Evolutionary conservation across 1,140 invertebrate genomes (phyloP), one percentile per base, ranked within the genome.

Genomic region (Papilio glaucus): DNA sequence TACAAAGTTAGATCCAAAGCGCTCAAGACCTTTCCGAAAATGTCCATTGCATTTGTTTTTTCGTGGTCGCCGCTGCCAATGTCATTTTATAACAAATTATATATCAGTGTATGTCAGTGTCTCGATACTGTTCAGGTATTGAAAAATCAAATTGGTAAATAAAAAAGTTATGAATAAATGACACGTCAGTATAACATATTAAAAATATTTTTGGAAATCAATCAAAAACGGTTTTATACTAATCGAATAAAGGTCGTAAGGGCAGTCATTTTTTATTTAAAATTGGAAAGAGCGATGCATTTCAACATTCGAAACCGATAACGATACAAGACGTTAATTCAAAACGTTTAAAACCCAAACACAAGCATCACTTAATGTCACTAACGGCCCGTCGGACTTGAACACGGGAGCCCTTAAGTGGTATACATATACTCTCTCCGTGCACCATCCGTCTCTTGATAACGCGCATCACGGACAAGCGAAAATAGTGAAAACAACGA

Each of bases 321-420:
- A 24, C 21, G 49, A 57, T 57, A 57, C 10, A 57, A 57, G 12
- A 57, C 49, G 29, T 65, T 38, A 65, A 38, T 65, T 38, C 18
- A 39, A 65, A 65, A 41, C 62, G 18, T 65, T 65, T 65, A 65
- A n/a, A 38, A 3, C 2, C 2, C n/a, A 21, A 65, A 39, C 15
- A 37, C 7, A 65, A 37, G 18, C 33, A 38, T 65, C 37, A 18
- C 62, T 65, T 62, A 65, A 65, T 38, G 62, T 18, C 29, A 65
- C 15, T 1, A 15, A 29, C 29, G 29, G n/a, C n/a, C n/a, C n/a
- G n/a, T n/a, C n/a, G n/a, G 29, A 21, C 33, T 39, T 65, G 62
- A 65, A 65, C 62, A 15, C 62, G 62, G 62, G 62, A 39, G 62
- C 62, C 62, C 62, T 65, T 65, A 65, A 65, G 62, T 65, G 62